Evolutionary conservation across 1,140 invertebrate species (phyloP).

Genomic region (Aradophagus sp.): DNA sequence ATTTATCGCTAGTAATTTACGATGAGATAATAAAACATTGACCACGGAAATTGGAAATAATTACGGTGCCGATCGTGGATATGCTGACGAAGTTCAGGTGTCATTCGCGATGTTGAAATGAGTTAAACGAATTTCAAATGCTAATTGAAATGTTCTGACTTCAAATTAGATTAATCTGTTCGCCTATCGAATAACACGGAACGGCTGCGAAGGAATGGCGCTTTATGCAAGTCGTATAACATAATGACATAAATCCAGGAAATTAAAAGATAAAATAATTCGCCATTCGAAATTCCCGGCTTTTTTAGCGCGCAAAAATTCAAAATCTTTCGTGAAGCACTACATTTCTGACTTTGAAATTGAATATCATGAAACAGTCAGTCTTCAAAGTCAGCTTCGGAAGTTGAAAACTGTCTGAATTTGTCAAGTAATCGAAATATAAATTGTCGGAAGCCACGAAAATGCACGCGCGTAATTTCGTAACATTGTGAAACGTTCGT

Average conservation of each 20-base stretch:
- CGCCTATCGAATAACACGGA: constrained; percentile 4
- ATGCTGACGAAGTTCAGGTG: constrained; percentile 35
- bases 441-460: too few species aligned
- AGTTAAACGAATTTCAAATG: constrained; percentile 46
- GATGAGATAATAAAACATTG: too few species aligned
- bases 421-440: too few species aligned
- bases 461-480: not conserved
- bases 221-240: constrained; percentile 3
- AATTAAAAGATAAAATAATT: constrained; percentile 1
- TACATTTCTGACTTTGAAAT: too few species aligned
- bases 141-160: constrained; percentile 46
- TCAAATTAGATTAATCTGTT: constrained; percentile 21
- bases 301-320: too few species aligned
- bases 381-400: too few species aligned
- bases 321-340: too few species aligned
- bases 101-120: constrained; percentile 37
- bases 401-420: too few species aligned
- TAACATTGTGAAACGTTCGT: too few species aligned
- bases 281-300: not conserved
- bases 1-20: too few species aligned
- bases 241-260: not conserved
- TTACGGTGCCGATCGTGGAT: constrained; percentile 45
- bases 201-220: constrained; percentile 15
- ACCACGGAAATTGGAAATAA: constrained; percentile 13
- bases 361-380: too few species aligned